Evolutionary conservation across 1,140 invertebrate genomes (phyloP), one percentile per base, ranked within the genome.

Genomic region (Aphelinus certus): DNA sequence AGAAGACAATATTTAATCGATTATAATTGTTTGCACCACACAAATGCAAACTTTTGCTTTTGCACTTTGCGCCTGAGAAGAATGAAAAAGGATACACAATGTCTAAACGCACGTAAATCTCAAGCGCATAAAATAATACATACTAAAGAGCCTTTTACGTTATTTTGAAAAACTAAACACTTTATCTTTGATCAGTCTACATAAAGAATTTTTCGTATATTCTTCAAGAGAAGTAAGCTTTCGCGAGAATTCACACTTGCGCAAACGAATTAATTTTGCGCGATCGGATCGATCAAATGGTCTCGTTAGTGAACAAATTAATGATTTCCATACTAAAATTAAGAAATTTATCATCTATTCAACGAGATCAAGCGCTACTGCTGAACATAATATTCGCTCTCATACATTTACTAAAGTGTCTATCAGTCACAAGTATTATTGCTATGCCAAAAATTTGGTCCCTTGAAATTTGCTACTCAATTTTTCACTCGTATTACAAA

Each of bases 281-380:
- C 26, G 26, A 26, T 26, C 26, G 26, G 43, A 68, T 74, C 66
- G 58, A 74, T 74, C 66, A 51, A 69, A 43, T 74, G 65, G 58
- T 63, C 43, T 51, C 4, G 9, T 10, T 26, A 43, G 51, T n/a
- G 6, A 26, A 72, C 26, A 26, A 26, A 26, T 26, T 26, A 26
- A 26, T 26, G 26, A 26, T 72, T 64, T 64, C 63, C 51, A n/a
- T 47, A 48, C 71, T 65, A 65, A 66, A 3, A 58, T 72, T 64
- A 65, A 43, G 43, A 58, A 58, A 73, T 64, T 71, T 43, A 65
- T 65, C 64, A 60, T 61, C 60, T 77, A 57, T 63, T 67, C 62
- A 60, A 71, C 69, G 80, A 81, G 80, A 81, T 81, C 80, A 81
- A 81, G 80, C 80, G 67, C 76, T 63, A 78, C 71, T 70, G 60